Evolutionary conservation across 1,140 invertebrate genomes (phyloP).

Genomic region (Zaprionus ghesquierei): DNA sequence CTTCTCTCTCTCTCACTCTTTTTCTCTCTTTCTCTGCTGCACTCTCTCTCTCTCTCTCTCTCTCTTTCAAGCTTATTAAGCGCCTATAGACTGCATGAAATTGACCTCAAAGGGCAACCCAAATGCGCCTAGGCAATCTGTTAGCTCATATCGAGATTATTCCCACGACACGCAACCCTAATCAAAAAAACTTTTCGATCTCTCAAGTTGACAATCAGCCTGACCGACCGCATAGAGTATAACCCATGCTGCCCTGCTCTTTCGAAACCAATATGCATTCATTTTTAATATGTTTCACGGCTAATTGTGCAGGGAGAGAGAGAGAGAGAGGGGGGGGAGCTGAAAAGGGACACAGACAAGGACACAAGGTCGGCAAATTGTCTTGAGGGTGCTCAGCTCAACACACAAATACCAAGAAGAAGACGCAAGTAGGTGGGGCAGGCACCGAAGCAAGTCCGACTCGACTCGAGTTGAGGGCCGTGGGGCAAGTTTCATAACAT

Average conservation of each 20-base stretch:
- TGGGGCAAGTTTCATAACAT: conserved; percentile 18
- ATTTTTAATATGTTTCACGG: conserved; percentile 50
- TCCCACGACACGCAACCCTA: not conserved
- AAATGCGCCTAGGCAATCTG: not conserved
- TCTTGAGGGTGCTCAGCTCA: conserved; percentile 36
- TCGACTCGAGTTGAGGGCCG: too few species aligned
- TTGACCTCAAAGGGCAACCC: too few species aligned
- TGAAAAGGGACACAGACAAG: not conserved
- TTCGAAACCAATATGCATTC: conserved; percentile 39
- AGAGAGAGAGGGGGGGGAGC: not conserved
- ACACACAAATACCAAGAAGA: not conserved
- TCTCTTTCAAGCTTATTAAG: not conserved
- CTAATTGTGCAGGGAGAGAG: conserved; percentile 42
- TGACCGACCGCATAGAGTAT: too few species aligned
- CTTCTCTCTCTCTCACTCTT: not conserved
- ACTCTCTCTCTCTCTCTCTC: not conserved
- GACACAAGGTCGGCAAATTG: conserved; percentile 12
- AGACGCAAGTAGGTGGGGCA: not conserved
- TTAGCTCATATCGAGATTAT: not conserved
- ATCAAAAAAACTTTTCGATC: not conserved
- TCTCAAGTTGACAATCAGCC: not conserved
- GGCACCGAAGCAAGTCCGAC: not conserved
- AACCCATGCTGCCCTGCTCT: too few species aligned
- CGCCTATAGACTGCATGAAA: not conserved
- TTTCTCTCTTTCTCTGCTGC: not conserved